Evolutionary conservation across 1,140 invertebrate species (phyloP), one percentile per base, ranked within the genome.

Genomic region (Papilio helenus): DNA sequence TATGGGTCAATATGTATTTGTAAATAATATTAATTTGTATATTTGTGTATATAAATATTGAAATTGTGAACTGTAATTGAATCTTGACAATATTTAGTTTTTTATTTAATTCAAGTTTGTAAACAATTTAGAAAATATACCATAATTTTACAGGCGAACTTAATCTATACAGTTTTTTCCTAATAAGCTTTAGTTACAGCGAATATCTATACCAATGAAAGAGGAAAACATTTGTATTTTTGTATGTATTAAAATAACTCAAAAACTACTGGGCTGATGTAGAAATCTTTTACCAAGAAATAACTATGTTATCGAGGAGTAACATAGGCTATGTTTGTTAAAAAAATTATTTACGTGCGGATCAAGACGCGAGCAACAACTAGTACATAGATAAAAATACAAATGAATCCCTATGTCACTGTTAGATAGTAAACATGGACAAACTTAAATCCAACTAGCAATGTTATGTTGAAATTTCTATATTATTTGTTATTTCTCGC

Each of bases 401-500:
- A n/a, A n/a, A n/a, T n/a, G n/a, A n/a, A n/a, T 55, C 8, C 8
- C 2, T 7, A 20, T 20, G n/a, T 55, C 51, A 20, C 51, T 4
- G 51, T 7, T 0, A 55, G 18, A 20, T 55, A 20, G 51, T 55
- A 2, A 55, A 55, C n/a, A 55, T 55, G 0, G 46, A 5, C 51
- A 55, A 9, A 55, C n/a, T 20, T 20, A 20, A 55, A 20, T 55
- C n/a, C 7, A 55, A 20, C 8, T 55, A 20, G n/a, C 51, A 5
- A 55, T 55, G 18, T 55, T 55, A 73, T 80, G 76, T 10, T 46
- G 1, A 46, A 7, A 10, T 1, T n/a, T 0, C 0, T 46, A 46
- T 2, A 85, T 82, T 83, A 87, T 82, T 82, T 89, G n/a, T 76
- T 80, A 73, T 90, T 93, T 44, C 84, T 88, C 3, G 79, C 61